phyloP scores from a whole-genome alignment of 2,113 vertebrate species.

The Micromys minutus region DNA sequence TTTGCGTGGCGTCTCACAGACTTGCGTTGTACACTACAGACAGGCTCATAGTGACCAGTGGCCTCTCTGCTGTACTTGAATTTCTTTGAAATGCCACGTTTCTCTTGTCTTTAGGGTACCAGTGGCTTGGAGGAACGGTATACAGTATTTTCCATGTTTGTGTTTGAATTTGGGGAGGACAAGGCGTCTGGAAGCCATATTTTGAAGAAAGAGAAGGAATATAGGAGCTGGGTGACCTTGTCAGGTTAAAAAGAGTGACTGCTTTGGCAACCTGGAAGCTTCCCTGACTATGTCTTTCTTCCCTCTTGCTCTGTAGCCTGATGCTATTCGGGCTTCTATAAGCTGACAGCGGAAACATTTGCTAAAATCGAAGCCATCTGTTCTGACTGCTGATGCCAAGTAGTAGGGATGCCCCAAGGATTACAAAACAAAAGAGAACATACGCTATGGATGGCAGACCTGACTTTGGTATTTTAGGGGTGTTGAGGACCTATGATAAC shows the following conservation, averaged over 20 bases:
- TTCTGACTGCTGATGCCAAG: neutral
- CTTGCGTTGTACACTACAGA: accelerated
- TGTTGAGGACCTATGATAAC: neutral
- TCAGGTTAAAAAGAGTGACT: neutral
- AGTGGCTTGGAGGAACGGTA: neutral
- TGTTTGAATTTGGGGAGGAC: neutral
- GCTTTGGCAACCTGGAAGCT: neutral
- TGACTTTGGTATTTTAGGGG: neutral
- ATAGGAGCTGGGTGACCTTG: neutral
- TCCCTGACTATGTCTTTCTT: neutral
- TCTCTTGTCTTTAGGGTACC: neutral
- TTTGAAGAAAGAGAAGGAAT: neutral
- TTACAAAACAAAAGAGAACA: neutral
- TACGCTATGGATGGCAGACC: neutral
- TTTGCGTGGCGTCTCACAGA: too few relatives aligned
- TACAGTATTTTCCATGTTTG: neutral
- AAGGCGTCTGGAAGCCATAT: neutral
- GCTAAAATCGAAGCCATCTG: slow-evolving; percentile 18
- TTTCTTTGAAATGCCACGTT: neutral
- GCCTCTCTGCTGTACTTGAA: neutral
- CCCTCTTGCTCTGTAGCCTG: neutral
- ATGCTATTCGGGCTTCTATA: neutral
- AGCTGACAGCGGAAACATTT: slow-evolving; percentile 1
- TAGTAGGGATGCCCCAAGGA: neutral
- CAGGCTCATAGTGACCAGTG: neutral